A percentile compares a stretch with the other conserved stretches of the same genome.
Evolutionary conservation across 2,113 vertebrate genomes (phyloP).

Genomic region (Burhinus bistriatus): DNA sequence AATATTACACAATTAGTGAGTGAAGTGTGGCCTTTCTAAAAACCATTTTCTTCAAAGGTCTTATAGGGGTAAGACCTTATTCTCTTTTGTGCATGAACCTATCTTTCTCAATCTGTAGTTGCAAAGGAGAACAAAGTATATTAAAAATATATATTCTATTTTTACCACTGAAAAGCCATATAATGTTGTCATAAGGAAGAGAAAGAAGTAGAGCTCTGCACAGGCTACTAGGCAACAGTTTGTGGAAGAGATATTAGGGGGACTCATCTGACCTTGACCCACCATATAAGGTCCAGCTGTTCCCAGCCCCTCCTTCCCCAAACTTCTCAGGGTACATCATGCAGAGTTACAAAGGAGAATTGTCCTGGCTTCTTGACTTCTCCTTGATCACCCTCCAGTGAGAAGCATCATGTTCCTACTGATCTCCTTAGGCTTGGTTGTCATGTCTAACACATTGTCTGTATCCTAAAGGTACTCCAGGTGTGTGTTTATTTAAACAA

Average conservation of each 20-base stretch:
- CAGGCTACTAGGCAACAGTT: not conserved
- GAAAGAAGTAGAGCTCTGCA: not conserved
- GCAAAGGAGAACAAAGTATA: not conserved
- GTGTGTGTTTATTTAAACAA: not conserved
- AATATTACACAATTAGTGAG: not conserved
- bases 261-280: not conserved
- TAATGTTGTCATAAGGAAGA: not conserved
- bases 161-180: not conserved
- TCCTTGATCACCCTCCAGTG: not conserved
- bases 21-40: not conserved
- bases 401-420: not conserved
- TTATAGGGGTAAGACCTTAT: not conserved
- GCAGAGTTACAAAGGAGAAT: not conserved
- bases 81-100: not conserved
- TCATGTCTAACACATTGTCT: not conserved
- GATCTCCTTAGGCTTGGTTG: not conserved
- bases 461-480: not conserved
- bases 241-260: not conserved
- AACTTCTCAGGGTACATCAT: not conserved
- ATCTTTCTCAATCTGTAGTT: not conserved
- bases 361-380: not conserved
- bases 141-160: not conserved
- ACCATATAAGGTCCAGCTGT: not conserved
- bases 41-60: not conserved
- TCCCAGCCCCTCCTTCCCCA: not conserved